A percentile compares a stretch with the other conserved stretches of the same genome.
Conservation (phyloP, 64 coral and sea anemone genomes). For the Platygyra sinensis region DNA sequence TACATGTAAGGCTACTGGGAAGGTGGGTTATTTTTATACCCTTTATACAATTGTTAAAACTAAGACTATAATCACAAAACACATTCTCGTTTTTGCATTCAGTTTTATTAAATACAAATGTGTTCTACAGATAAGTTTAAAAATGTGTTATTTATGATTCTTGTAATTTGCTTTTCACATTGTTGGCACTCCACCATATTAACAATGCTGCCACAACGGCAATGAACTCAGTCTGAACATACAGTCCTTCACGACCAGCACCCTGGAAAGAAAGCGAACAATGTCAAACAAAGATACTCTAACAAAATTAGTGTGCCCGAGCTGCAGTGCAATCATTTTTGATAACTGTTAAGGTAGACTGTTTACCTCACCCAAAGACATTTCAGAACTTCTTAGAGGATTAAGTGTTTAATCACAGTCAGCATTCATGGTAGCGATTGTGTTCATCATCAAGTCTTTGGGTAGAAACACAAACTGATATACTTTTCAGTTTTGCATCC, state of each 20-base stretch:
- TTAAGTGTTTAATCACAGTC: constrained; percentile 16
- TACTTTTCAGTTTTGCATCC: too few relatives aligned
- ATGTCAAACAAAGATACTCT: neutral
- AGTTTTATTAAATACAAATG: constrained; percentile 58
- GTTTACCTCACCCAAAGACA: constrained; percentile 1
- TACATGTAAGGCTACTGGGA: too few relatives aligned
- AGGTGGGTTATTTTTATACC: too few relatives aligned
- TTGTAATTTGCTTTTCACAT: constrained; percentile 92
- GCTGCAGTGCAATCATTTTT: neutral
- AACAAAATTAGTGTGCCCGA: neutral
- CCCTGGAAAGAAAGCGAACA: constrained; percentile 26
- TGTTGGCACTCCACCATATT: constrained; percentile 98
- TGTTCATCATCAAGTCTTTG: constrained; percentile 43
- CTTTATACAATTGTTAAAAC: neutral
- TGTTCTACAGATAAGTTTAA: neutral
- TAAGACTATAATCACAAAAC: neutral
- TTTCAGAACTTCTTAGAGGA: constrained; percentile 48
- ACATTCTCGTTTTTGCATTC: constrained; percentile 16
- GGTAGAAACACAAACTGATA: neutral
- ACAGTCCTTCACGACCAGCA: constrained; percentile 94
- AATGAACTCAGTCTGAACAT: constrained; percentile 99
- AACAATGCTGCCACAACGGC: constrained; percentile 96
- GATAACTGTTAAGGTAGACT: too few relatives aligned
- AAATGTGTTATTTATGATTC: constrained; percentile 69
- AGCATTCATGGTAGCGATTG: constrained; percentile 23